A percentile compares a stretch with the other conserved stretches of the same genome.
Conservation (phyloP, 1,140 invertebrate genomes). For the Linepithema humile region DNA sequence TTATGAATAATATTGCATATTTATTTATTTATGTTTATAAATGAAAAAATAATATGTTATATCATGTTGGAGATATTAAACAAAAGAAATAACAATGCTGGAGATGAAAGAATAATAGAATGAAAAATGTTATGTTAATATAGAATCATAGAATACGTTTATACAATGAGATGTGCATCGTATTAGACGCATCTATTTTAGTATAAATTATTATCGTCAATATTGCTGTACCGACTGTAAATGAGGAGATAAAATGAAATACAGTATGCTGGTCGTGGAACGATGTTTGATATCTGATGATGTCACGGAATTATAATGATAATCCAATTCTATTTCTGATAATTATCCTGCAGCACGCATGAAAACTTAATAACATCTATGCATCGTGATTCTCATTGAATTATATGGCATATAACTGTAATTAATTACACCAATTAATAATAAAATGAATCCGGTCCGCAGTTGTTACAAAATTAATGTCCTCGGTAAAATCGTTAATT, state of each 20-base stretch:
- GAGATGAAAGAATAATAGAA: not conserved
- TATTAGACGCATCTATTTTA: conserved; percentile 13
- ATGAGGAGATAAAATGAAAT: conserved; percentile 15
- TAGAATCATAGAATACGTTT: conserved; percentile 5
- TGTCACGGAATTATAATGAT: not conserved
- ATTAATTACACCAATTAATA: conserved; percentile 40
- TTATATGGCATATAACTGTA: not conserved
- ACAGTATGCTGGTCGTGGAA: not conserved
- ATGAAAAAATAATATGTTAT: conserved; percentile 1
- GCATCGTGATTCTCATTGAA: conserved; percentile 13
- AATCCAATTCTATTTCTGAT: conserved; percentile 38
- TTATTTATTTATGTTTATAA: not conserved
- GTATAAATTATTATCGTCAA: conserved; percentile 8
- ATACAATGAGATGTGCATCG: not conserved
- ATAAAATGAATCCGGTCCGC: not conserved
- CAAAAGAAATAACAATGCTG: not conserved
- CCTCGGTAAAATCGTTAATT: not conserved
- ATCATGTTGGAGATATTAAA: not conserved
- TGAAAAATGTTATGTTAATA: not conserved
- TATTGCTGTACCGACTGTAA: not conserved
- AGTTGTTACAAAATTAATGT: not conserved
- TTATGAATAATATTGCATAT: not conserved
- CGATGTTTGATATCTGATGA: not conserved
- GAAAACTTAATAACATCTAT: conserved; percentile 40
- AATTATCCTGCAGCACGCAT: conserved; percentile 21